These are phyloP conservation scores for Drosophila yooni DNA, from an alignment of 2,888 invertebrate genomes.

Conservation along the genomic window DNA sequence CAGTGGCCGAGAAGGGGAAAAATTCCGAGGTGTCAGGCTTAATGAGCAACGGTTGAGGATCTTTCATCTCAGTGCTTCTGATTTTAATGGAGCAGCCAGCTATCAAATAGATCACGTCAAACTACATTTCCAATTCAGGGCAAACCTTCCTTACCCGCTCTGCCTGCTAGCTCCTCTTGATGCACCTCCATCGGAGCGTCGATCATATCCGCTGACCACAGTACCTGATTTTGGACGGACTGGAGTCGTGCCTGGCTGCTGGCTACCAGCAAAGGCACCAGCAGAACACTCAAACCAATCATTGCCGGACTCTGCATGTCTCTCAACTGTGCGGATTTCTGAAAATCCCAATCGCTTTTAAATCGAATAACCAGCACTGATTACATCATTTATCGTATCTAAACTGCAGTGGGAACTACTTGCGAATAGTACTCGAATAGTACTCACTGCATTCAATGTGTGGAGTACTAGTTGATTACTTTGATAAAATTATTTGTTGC, in stretches of 20 bases:
- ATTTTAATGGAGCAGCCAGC: constrained; percentile 66
- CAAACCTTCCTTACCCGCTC: constrained; percentile 42
- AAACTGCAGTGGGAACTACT: constrained; percentile 2
- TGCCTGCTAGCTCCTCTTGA: constrained; percentile 23
- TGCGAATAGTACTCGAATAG: not conserved
- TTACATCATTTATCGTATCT: constrained; percentile 42
- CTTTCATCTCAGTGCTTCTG: constrained; percentile 70
- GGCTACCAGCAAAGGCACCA: constrained; percentile 21
- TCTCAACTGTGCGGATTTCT: constrained; percentile 36
- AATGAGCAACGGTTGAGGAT: constrained; percentile 87
- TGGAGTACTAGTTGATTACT: constrained; percentile 16
- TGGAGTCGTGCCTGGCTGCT: constrained; percentile 51
- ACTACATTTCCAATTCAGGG: not conserved
- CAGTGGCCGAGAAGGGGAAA: constrained; percentile 60
- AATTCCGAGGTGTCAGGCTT: constrained; percentile 80
- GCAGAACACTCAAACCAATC: constrained; percentile 44
- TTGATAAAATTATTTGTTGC: constrained; percentile 34
- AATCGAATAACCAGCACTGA: constrained; percentile 43
- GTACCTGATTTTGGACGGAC: constrained; percentile 40
- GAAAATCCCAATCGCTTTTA: constrained; percentile 52
- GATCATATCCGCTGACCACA: constrained; percentile 52
- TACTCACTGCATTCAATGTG: not conserved
- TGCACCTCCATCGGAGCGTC: constrained; percentile 40
- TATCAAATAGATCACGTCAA: constrained; percentile 3
- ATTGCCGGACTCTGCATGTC: constrained; percentile 55